phyloP scores from a whole-genome alignment of 2,888 invertebrate genomes.

The Aphodius sticticus region DNA sequence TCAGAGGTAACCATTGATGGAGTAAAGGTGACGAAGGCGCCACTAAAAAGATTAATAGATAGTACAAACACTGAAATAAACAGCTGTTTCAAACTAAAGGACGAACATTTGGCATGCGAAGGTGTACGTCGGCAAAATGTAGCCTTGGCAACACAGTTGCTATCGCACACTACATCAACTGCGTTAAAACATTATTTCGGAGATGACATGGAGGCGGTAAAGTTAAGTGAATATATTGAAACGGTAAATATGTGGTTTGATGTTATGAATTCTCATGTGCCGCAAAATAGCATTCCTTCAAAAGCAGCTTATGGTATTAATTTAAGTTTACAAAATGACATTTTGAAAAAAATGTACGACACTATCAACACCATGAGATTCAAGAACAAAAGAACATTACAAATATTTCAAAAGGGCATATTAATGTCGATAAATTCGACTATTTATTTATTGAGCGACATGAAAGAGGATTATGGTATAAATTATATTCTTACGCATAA shows the following conservation, averaged over 20 bases:
- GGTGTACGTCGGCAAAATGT: slow-evolving; percentile 40
- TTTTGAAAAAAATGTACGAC: too few species aligned
- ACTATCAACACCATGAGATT: too few species aligned
- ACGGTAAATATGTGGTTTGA: slow-evolving; percentile 39
- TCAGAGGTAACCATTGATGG: slow-evolving; percentile 30
- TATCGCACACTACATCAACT: slow-evolving; percentile 37
- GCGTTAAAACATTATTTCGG: slow-evolving; percentile 18
- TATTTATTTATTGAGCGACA: too few species aligned
- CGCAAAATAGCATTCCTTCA: slow-evolving; percentile 30
- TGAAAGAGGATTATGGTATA: too few species aligned
- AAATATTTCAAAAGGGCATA: too few species aligned
- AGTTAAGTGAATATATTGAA: slow-evolving; percentile 43
- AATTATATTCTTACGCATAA: too few species aligned
- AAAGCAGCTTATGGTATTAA: slow-evolving; percentile 42
- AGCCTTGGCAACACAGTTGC: slow-evolving; percentile 39
- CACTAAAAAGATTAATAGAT: slow-evolving; percentile 10
- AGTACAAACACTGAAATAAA: slow-evolving; percentile 29
- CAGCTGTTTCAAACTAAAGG: slow-evolving; percentile 32
- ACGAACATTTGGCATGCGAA: slow-evolving; percentile 38
- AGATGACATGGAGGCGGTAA: slow-evolving; percentile 18
- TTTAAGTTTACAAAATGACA: slow-evolving; percentile 36
- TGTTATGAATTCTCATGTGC: slow-evolving; percentile 35
- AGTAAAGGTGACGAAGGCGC: slow-evolving; percentile 12
- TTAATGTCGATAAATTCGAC: too few species aligned
- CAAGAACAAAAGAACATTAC: too few species aligned